Conservation (phyloP, 2,888 invertebrate genomes). For the Gonocerus acuteangulatus region DNA sequence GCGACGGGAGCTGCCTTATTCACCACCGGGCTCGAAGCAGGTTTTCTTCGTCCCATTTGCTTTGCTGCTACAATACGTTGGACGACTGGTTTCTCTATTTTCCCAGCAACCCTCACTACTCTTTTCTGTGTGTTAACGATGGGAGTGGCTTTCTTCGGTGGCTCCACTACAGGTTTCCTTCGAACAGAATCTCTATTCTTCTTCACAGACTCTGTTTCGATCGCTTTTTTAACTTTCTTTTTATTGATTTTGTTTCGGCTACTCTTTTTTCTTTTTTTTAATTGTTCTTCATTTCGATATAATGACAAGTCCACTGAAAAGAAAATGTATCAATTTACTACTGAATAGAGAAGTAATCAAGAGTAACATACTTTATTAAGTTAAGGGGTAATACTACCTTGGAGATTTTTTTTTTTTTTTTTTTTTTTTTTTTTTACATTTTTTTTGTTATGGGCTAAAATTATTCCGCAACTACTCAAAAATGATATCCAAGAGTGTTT, state of each 20-base stretch:
- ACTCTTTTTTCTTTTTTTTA: slow-evolving; percentile 49
- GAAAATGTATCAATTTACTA: not conserved
- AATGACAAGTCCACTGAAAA: slow-evolving; percentile 71
- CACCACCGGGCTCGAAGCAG: not conserved
- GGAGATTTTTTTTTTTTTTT: too few species aligned
- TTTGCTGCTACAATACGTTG: slow-evolving; percentile 17
- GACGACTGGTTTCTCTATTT: slow-evolving; percentile 17
- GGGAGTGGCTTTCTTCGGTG: slow-evolving; percentile 17
- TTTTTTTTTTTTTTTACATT: too few species aligned
- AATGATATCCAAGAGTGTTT: too few species aligned
- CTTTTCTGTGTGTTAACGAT: slow-evolving; percentile 16
- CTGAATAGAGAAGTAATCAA: not conserved
- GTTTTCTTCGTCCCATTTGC: slow-evolving; percentile 9
- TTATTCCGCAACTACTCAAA: too few species aligned
- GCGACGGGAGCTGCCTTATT: not conserved
- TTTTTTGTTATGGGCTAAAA: too few species aligned
- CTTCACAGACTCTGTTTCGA: slow-evolving; percentile 5
- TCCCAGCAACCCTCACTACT: not conserved
- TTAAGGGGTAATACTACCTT: too few species aligned
- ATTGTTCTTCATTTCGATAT: slow-evolving; percentile 74
- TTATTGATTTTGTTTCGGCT: slow-evolving; percentile 43
- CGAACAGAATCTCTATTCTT: slow-evolving; percentile 19
- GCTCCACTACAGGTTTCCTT: slow-evolving; percentile 14
- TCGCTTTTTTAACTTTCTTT: slow-evolving; percentile 29
- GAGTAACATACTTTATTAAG: too few species aligned